Evolutionary conservation across 35 echinoderm and acorn worm species (phyloP), one percentile per base, ranked within the genome.

Genomic region (Apostichopus parvimensis): DNA sequence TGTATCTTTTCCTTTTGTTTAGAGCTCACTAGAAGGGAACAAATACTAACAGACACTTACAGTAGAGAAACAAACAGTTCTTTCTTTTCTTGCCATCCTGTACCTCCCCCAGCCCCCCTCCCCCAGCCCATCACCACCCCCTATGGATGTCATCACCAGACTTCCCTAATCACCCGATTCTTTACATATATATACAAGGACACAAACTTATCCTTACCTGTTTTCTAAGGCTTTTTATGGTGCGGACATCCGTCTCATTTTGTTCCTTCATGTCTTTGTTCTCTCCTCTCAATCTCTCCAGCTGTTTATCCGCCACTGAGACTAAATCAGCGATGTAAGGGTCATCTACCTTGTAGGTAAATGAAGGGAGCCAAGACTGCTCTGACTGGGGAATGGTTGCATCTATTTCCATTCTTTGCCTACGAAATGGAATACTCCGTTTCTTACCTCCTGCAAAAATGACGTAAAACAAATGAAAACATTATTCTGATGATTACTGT

Each of bases 351-450:
- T 78, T 58, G 53, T 75, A 78, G 14, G 87, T 21, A 91, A 54
- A 78, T 8, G 82, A 52, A 80, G 92, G 88, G 73, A 79, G 26
- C 17, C 77, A 9, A 23, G 76, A 53, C 5, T 62, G 60, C 8
- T 94, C 85, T 2, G 89, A 52, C 1, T 55, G 72, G 15, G 94
- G 92, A 6, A 98, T 85, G 60, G 93, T 96, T 66, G 83, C 87
- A 34, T 98, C 96, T 53, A 98, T 94, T 56, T 98, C 96, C 96
- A 98, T 98, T 54, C 96, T 87, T 71, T 98, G 96, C 2, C 96
- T 79, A 52, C 96, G 80, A 73, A 98, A 98, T 78, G 96, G 96
- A 64, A 98, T 94, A 76, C 93, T 95, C 53, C 93, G 79, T 57
- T 98, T 98, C 18, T 93, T 93, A 8, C 96, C 96, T 72, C 96